phyloP scores from a whole-genome alignment of 2,888 invertebrate species.

The Xylocampa areola region DNA sequence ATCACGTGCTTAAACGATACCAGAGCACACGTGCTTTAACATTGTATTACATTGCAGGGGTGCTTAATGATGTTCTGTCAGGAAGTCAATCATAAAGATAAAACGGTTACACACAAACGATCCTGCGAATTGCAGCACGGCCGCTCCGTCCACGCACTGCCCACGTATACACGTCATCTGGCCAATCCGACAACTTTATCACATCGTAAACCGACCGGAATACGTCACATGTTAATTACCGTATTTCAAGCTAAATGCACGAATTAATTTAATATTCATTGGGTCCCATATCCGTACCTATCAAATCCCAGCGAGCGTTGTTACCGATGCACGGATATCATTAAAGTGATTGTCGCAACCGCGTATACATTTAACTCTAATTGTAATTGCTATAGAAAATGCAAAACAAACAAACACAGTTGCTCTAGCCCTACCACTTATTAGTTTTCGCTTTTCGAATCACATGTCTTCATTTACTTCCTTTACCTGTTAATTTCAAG shows the following conservation, averaged over 20 bases:
- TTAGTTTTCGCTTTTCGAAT: slow-evolving; percentile 6
- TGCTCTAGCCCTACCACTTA: slow-evolving; percentile 9
- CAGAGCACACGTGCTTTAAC: neutral
- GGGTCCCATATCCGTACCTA: slow-evolving; percentile 68
- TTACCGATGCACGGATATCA: slow-evolving; percentile 63
- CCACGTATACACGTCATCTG: slow-evolving; percentile 56
- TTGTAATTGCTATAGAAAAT: slow-evolving; percentile 47
- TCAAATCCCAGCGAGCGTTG: slow-evolving; percentile 68
- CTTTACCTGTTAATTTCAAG: slow-evolving; percentile 34
- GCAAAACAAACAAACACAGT: slow-evolving; percentile 33
- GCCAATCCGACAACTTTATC: slow-evolving; percentile 74
- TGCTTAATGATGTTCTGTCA: slow-evolving; percentile 18
- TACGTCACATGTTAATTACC: slow-evolving; percentile 75
- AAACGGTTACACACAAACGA: slow-evolving; percentile 63
- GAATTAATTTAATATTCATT: slow-evolving; percentile 80
- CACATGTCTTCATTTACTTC: slow-evolving; percentile 7
- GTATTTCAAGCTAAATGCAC: slow-evolving; percentile 75
- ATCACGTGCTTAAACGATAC: slow-evolving; percentile 15
- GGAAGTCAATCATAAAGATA: slow-evolving; percentile 74
- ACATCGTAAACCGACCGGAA: slow-evolving; percentile 73
- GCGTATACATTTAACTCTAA: slow-evolving; percentile 47
- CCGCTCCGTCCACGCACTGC: slow-evolving; percentile 43
- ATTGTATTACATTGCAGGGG: neutral
- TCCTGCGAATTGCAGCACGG: slow-evolving; percentile 53
- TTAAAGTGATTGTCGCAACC: slow-evolving; percentile 59